Conservation (phyloP, 2,888 invertebrate species). For the Plagodis dolabraria region DNA sequence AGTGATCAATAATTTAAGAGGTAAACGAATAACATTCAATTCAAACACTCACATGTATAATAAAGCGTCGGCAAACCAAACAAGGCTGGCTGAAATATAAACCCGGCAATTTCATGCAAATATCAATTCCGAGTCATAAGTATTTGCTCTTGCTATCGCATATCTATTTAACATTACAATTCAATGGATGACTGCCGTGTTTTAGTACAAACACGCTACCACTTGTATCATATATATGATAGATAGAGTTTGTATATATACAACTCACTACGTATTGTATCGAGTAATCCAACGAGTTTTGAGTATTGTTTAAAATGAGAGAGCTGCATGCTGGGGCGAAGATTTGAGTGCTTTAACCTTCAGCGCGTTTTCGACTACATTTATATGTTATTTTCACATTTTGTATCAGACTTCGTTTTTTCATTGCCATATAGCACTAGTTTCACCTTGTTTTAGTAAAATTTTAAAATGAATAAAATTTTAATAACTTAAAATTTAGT, state of each 20-base stretch:
- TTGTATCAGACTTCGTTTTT: background rate
- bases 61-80: constrained; percentile 18
- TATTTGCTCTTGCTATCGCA: constrained; percentile 8
- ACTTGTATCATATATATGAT: constrained; percentile 9
- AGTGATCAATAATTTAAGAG: no score
- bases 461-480: no score
- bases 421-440: background rate
- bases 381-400: constrained; percentile 1
- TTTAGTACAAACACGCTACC: constrained; percentile 7
- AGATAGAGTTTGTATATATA: background rate
- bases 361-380: constrained; percentile 1
- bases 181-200: constrained; percentile 16
- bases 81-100: constrained; percentile 19
- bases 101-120: constrained; percentile 17
- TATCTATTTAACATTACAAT: constrained; percentile 27
- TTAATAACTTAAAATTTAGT: no score
- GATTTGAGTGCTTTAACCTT: constrained; percentile 17
- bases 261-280: background rate
- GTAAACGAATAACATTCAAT: no score
- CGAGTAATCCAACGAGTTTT: constrained; percentile 7
- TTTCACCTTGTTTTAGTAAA: no score
- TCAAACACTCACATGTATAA: background rate
- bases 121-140: constrained; percentile 13
- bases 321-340: constrained; percentile 8
- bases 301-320: constrained; percentile 23